Percentiles rank a stretch among this genome's conserved stretches.
Conservation (phyloP, 2,113 vertebrate species). For the Rhea americana region DNA sequence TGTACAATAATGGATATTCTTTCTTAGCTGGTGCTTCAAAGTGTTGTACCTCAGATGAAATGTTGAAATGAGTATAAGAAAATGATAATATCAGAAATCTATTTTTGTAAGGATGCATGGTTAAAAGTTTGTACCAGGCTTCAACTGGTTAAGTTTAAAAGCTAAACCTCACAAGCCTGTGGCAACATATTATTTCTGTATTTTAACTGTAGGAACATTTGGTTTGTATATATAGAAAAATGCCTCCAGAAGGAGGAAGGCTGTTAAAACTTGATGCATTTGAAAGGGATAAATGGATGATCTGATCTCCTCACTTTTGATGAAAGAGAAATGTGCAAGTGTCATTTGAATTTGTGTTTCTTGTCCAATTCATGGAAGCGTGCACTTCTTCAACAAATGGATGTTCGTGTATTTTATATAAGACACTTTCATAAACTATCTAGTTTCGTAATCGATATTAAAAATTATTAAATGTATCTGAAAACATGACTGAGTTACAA, state of each 20-base stretch:
- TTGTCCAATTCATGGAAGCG: not conserved
- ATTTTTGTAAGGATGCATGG: not conserved
- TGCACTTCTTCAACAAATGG: slow-evolving; percentile 8
- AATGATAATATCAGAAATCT: not conserved
- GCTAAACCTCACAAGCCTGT: slow-evolving; percentile 34
- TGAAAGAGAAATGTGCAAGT: slow-evolving; percentile 37
- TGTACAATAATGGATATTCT: slow-evolving; percentile 45
- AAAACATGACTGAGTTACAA: not conserved
- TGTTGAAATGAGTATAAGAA: not conserved
- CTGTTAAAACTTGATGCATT: slow-evolving; percentile 64
- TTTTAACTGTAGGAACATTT: slow-evolving; percentile 69
- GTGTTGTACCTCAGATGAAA: not conserved
- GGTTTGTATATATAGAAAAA: slow-evolving; percentile 70
- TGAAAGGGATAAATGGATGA: slow-evolving; percentile 61
- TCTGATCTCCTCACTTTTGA: slow-evolving; percentile 50
- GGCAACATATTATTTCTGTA: slow-evolving; percentile 63
- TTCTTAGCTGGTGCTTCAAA: slow-evolving; percentile 20
- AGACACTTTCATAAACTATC: not conserved
- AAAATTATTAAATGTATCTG: not conserved
- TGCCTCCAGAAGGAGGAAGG: slow-evolving; percentile 68
- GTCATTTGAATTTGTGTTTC: not conserved
- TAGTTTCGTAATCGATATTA: not conserved
- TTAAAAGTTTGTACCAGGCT: not conserved
- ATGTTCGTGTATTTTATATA: not conserved
- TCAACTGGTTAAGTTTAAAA: slow-evolving; percentile 58